A percentile compares a stretch with the other conserved stretches of the same genome.
These are phyloP conservation scores for Pterostichus madidus DNA, from an alignment of 2,888 invertebrate species.

Conservation along the genomic window DNA sequence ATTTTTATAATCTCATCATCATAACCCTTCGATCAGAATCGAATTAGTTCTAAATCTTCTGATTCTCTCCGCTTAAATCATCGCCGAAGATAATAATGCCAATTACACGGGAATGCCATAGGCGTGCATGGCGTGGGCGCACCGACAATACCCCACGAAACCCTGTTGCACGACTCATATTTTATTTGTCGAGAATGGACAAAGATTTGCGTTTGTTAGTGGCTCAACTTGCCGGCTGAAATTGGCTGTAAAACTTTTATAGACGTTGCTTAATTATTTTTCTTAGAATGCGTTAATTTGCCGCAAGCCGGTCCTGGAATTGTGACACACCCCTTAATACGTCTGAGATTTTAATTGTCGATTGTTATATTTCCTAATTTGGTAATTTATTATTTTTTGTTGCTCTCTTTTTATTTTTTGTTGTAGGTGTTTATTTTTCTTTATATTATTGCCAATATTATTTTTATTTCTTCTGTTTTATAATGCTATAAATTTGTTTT, in stretches of 20 bases:
- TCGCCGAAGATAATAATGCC: slow-evolving; percentile 28
- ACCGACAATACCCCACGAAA: background rate
- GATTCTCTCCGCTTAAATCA: slow-evolving; percentile 49
- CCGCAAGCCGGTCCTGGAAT: slow-evolving; percentile 17
- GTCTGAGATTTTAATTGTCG: background rate
- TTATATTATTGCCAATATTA: slow-evolving; percentile 34
- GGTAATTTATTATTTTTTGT: background rate
- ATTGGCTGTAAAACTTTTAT: slow-evolving; percentile 55
- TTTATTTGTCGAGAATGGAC: slow-evolving; percentile 24
- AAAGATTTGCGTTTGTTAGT: slow-evolving; percentile 31
- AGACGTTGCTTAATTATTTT: slow-evolving; percentile 48
- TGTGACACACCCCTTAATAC: slow-evolving; percentile 5
- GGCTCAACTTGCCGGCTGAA: background rate
- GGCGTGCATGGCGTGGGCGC: slow-evolving; percentile 43
- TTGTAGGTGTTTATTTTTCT: slow-evolving; percentile 38
- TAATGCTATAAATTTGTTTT: slow-evolving; percentile 33
- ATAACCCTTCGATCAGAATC: slow-evolving; percentile 31
- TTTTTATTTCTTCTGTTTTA: slow-evolving; percentile 23
- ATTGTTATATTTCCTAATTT: background rate
- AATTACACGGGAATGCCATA: slow-evolving; percentile 41
- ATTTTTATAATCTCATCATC: slow-evolving; percentile 17
- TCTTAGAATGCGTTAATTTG: slow-evolving; percentile 35
- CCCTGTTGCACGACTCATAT: background rate
- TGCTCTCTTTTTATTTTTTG: background rate
- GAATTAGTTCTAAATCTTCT: slow-evolving; percentile 46